Percentiles rank a stretch among this genome's conserved stretches.
Evolutionary conservation across 2,113 vertebrate species (phyloP).

Genomic region (Phaethon lepturus): DNA sequence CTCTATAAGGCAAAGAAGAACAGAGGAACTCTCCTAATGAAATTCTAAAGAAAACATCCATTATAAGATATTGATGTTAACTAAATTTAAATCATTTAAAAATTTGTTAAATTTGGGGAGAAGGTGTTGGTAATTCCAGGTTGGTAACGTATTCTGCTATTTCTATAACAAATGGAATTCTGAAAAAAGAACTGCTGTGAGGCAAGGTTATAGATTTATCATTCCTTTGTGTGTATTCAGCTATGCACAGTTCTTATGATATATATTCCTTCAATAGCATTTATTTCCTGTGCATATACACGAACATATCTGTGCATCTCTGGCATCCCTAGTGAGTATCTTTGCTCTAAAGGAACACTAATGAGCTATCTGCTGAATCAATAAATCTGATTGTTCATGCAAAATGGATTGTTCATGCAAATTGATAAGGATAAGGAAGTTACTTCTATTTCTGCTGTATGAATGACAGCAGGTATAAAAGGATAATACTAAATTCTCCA

Average conservation of each 20-base stretch:
- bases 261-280: conserved; percentile 9
- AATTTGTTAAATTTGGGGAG: neutral
- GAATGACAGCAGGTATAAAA: conserved; percentile 24
- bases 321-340: conserved; percentile 4
- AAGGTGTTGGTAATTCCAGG: neutral
- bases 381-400: conserved; percentile 55
- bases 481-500: neutral
- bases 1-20: neutral
- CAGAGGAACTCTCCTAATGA: neutral
- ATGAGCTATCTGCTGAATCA: conserved; percentile 43
- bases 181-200: neutral
- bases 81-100: neutral
- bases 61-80: neutral
- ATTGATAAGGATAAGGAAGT: conserved; percentile 45
- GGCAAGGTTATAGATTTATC: conserved; percentile 11
- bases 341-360: conserved; percentile 28
- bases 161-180: conserved; percentile 3
- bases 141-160: neutral
- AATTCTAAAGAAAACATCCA: neutral
- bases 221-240: neutral
- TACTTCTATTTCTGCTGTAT: conserved; percentile 34
- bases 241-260: neutral
- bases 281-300: neutral
- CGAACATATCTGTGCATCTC: conserved; percentile 6
- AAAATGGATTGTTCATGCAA: conserved; percentile 56